These are phyloP conservation scores for Phyllotis vaccarum DNA, from an alignment of 2,797 vertebrate genomes.

Conservation along the genomic window DNA sequence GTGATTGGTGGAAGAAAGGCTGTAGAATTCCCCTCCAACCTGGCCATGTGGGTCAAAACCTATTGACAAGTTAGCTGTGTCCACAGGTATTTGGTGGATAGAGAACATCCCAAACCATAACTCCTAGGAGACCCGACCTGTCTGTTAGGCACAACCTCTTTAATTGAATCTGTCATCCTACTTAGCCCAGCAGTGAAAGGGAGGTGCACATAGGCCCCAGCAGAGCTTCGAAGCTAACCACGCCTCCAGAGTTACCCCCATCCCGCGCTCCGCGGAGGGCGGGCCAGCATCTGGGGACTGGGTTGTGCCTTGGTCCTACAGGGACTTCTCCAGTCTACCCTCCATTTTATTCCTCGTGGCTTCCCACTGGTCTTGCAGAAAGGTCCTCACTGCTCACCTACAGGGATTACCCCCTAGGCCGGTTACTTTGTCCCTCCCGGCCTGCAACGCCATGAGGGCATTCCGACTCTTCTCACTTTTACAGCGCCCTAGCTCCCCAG, in stretches of 20 bases:
- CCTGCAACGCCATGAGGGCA: background rate
- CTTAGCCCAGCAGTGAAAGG: background rate
- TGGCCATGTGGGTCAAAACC: rapidly evolving
- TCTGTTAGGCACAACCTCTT: slow-evolving; percentile 49
- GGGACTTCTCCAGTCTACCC: background rate
- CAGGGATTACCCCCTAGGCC: background rate
- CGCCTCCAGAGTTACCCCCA: background rate
- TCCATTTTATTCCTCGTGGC: background rate
- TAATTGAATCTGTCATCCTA: slow-evolving; percentile 58
- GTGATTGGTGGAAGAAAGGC: background rate
- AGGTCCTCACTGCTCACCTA: background rate
- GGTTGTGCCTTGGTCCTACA: background rate
- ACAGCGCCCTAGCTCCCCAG: background rate
- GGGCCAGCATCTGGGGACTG: background rate
- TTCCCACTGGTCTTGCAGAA: background rate
- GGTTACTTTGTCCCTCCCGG: background rate
- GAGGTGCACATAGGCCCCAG: background rate
- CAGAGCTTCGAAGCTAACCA: background rate
- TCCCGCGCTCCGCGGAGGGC: background rate
- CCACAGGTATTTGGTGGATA: background rate
- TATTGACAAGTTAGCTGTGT: background rate
- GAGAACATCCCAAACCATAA: slow-evolving; percentile 12
- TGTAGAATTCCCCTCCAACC: background rate
- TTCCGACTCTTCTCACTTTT: background rate
- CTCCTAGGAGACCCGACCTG: slow-evolving; percentile 38